phyloP scores from a whole-genome alignment of 2,888 invertebrate genomes.

The Scaptomyza polygonia region DNA sequence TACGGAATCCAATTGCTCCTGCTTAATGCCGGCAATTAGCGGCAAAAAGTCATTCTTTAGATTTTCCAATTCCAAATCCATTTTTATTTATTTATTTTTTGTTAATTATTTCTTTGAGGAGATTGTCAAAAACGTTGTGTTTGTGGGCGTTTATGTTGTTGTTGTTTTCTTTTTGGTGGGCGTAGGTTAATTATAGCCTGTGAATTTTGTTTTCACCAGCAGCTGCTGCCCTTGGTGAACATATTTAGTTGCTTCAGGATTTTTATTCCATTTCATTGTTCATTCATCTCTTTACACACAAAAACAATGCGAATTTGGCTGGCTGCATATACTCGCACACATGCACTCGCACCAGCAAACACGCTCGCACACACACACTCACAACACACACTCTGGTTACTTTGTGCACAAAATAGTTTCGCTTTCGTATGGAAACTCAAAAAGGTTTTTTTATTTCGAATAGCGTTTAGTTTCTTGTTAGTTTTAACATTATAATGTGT shows the following conservation, averaged over 20 bases:
- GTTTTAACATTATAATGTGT: constrained; percentile 35
- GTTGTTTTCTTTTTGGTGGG: constrained; percentile 14
- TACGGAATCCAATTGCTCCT: constrained; percentile 82
- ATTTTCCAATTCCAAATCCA: constrained; percentile 84
- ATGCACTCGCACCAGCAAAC: constrained; percentile 13
- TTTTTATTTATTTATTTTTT: constrained; percentile 41
- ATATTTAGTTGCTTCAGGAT: constrained; percentile 46
- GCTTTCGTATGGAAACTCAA: constrained; percentile 46
- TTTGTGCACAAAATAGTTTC: constrained; percentile 52
- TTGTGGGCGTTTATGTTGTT: constrained; percentile 4
- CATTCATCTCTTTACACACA: constrained; percentile 38
- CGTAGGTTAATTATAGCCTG: constrained; percentile 55
- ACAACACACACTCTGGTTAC: constrained; percentile 43
- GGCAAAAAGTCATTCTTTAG: constrained; percentile 84
- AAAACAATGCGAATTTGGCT: constrained; percentile 39
- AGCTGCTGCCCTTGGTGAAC: constrained; percentile 51
- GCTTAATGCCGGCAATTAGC: constrained; percentile 83
- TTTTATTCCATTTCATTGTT: constrained; percentile 50
- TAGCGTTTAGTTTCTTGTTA: constrained; percentile 26
- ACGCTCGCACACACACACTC: constrained; percentile 21
- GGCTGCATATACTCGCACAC: constrained; percentile 27
- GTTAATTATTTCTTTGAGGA: constrained; percentile 12
- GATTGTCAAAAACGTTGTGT: constrained; percentile 21
- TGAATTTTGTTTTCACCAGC: constrained; percentile 49
- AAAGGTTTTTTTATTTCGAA: constrained; percentile 26